Conservation (phyloP, 2,113 vertebrate genomes). For the Camarhynchus parvulus region DNA sequence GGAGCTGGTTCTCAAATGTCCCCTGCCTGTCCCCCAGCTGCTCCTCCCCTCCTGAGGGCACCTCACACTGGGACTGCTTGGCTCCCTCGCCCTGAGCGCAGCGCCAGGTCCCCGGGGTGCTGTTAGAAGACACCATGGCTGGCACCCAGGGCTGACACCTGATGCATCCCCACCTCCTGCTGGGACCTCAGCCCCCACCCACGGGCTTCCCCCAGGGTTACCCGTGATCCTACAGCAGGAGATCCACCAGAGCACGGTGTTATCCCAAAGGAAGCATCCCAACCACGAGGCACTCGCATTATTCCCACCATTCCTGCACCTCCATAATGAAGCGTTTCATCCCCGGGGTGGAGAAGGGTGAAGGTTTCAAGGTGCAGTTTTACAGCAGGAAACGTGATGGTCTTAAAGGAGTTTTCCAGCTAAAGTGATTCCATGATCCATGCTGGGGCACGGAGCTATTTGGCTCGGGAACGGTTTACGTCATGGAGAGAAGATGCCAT, state of each 20-base stretch:
- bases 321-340: rapidly evolving
- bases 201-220: conserved; percentile 9
- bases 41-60: not conserved
- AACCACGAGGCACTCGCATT: rapidly evolving
- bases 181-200: not conserved
- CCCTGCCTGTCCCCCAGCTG: not conserved
- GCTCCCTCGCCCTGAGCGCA: not conserved
- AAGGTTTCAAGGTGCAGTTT: not conserved
- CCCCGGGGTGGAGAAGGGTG: not conserved
- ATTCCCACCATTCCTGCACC: not conserved
- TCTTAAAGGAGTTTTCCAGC: not conserved
- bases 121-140: conserved; percentile 69
- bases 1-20: not conserved
- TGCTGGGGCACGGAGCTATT: not conserved
- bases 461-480: not conserved
- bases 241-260: rapidly evolving
- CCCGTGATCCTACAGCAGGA: not conserved
- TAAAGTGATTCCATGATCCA: rapidly evolving
- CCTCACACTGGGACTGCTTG: not conserved
- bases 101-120: not conserved
- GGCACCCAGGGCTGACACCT: conserved; percentile 36
- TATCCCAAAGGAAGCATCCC: not conserved
- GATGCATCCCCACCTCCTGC: not conserved
- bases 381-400: not conserved
- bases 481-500: conserved; percentile 2